Conservation (phyloP, 2,888 invertebrate genomes). For the Drosophila yooni region DNA sequence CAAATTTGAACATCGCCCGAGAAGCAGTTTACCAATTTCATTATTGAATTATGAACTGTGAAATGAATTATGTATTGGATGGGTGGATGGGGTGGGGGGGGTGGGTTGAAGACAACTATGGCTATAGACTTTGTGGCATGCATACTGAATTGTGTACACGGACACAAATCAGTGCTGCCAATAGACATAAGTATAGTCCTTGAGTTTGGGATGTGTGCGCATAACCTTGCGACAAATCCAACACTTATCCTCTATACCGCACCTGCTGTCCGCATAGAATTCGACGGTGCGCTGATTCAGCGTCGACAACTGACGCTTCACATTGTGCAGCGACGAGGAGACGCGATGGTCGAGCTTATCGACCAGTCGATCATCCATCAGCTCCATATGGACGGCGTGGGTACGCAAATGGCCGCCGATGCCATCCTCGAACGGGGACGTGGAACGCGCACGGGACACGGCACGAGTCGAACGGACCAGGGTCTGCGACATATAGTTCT, state of each 20-base stretch:
- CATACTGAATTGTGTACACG: background rate
- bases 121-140: background rate
- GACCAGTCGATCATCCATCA: conserved; percentile 84
- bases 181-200: conserved; percentile 82
- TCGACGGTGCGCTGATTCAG: conserved; percentile 84
- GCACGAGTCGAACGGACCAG: conserved; percentile 82
- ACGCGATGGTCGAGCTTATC: conserved; percentile 85
- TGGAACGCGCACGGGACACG: conserved; percentile 79
- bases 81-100: background rate
- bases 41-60: conserved; percentile 18
- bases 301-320: conserved; percentile 83
- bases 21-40: conserved; percentile 7
- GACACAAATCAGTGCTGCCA: conserved; percentile 63
- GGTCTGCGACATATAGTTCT: conserved; percentile 80
- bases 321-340: conserved; percentile 84
- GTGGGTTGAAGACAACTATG: conserved; percentile 3
- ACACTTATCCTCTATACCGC: conserved; percentile 84
- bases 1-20: conserved; percentile 22
- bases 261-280: conserved; percentile 85
- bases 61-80: conserved; percentile 6
- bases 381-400: conserved; percentile 82
- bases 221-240: conserved; percentile 84
- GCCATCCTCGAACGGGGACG: conserved; percentile 62
- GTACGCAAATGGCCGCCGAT: conserved; percentile 64
- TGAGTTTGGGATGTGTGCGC: conserved; percentile 83